A percentile compares a stretch with the other conserved stretches of the same genome.
Evolutionary conservation across 2,888 invertebrate species (phyloP).

Genomic region (Leptothorax acervorum): DNA sequence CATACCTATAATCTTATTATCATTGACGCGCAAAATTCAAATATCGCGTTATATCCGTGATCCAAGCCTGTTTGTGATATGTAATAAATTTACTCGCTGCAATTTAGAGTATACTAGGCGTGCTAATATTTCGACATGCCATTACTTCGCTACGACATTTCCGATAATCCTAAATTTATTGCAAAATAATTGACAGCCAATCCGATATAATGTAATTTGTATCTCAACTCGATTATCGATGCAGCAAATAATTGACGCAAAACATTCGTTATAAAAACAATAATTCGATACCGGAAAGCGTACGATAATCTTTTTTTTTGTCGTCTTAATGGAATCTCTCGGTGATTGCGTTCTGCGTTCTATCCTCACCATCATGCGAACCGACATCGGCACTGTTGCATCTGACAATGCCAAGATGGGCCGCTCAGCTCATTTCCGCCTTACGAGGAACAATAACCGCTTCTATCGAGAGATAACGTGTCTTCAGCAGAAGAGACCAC

Average conservation of each 20-base stretch:
- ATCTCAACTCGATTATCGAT: slow-evolving; percentile 12
- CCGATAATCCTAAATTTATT: slow-evolving; percentile 52
- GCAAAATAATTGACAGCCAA: slow-evolving; percentile 48
- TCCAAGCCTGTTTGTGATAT: slow-evolving; percentile 16
- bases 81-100: slow-evolving; percentile 46
- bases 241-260: slow-evolving; percentile 31
- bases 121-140: slow-evolving; percentile 44
- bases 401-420: slow-evolving; percentile 54
- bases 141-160: slow-evolving; percentile 44
- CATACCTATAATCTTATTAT: slow-evolving; percentile 42
- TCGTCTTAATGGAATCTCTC: slow-evolving; percentile 6
- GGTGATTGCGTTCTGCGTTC: neutral
- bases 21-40: slow-evolving; percentile 34
- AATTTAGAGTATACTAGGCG: slow-evolving; percentile 28
- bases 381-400: slow-evolving; percentile 23
- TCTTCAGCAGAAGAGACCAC: slow-evolving; percentile 39
- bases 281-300: neutral
- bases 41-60: slow-evolving; percentile 20
- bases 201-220: slow-evolving; percentile 36
- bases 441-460: slow-evolving; percentile 61
- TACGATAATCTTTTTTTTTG: neutral
- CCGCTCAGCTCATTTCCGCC: slow-evolving; percentile 56
- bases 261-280: slow-evolving; percentile 28
- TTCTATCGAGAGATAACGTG: slow-evolving; percentile 46
- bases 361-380: slow-evolving; percentile 5